Conservation (phyloP, 1,140 invertebrate species). For the Penaeus japonicus region DNA sequence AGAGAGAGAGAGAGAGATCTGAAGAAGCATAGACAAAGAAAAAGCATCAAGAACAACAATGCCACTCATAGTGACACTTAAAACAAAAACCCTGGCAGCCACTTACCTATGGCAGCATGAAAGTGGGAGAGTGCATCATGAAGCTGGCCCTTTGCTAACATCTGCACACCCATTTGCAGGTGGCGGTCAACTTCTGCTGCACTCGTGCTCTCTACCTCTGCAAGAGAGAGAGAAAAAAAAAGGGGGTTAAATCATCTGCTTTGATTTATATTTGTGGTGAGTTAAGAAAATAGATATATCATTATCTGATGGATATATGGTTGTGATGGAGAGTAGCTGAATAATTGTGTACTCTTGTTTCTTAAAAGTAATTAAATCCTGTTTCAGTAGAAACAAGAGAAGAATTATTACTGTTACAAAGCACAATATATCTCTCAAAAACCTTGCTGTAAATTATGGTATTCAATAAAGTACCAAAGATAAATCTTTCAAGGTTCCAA, state of each 20-base stretch:
- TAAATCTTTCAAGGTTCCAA: too few species aligned
- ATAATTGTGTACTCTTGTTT: too few species aligned
- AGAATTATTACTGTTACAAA: too few species aligned
- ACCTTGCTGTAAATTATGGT: too few species aligned
- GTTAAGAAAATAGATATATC: background rate
- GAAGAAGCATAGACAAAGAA: background rate
- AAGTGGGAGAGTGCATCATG: conserved; percentile 97
- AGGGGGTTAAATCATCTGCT: background rate
- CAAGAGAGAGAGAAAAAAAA: background rate
- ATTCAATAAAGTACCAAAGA: too few species aligned
- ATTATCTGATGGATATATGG: too few species aligned
- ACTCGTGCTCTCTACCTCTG: conserved; percentile 53
- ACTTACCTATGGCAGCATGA: conserved; percentile 95
- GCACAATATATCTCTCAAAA: too few species aligned
- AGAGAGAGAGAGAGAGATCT: too few species aligned
- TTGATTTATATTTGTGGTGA: background rate
- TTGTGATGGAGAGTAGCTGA: too few species aligned
- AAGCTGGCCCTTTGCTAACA: conserved; percentile 89
- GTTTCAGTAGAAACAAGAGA: too few species aligned
- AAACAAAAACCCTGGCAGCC: background rate
- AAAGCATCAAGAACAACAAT: too few species aligned
- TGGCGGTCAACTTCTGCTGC: conserved; percentile 86
- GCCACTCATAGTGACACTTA: background rate
- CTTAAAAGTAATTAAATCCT: too few species aligned
- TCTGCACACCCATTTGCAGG: conserved; percentile 89